A percentile compares a stretch with the other conserved stretches of the same genome.
phyloP scores from a whole-genome alignment of 2,888 invertebrate species.

The Xestobium rufovillosum region DNA sequence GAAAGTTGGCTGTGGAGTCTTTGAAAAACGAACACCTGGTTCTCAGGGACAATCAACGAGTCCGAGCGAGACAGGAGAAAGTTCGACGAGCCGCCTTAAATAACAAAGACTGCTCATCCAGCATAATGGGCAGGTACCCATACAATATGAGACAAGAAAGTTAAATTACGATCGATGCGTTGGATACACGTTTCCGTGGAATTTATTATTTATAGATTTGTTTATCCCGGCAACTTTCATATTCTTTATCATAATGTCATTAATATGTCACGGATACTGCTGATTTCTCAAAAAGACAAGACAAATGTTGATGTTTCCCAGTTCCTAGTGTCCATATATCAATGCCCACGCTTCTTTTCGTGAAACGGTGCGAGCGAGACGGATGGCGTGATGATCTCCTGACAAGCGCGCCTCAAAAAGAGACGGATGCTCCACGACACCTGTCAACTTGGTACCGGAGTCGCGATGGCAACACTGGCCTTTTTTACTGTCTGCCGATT shows the following conservation, averaged over 20 bases:
- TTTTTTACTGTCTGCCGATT: slow-evolving; percentile 31
- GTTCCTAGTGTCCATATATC: slow-evolving; percentile 39
- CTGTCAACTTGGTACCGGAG: slow-evolving; percentile 26
- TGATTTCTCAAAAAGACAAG: slow-evolving; percentile 40
- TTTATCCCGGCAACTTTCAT: slow-evolving; percentile 41
- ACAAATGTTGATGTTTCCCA: slow-evolving; percentile 42
- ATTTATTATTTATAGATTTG: slow-evolving; percentile 42
- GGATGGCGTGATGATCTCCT: slow-evolving; percentile 9
- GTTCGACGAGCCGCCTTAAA: too few relatives aligned
- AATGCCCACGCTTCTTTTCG: slow-evolving; percentile 34
- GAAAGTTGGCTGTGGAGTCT: too few relatives aligned
- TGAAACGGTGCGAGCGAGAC: too few relatives aligned
- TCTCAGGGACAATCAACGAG: too few relatives aligned
- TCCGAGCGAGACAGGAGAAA: too few relatives aligned
- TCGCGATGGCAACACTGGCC: too few relatives aligned
- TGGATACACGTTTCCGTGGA: slow-evolving; percentile 28
- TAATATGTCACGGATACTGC: slow-evolving; percentile 41
- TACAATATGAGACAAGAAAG: too few relatives aligned
- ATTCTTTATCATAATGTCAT: slow-evolving; percentile 41
- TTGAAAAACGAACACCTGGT: too few relatives aligned
- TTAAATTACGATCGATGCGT: slow-evolving; percentile 24
- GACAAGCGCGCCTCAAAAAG: slow-evolving; percentile 15
- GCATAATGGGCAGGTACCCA: too few relatives aligned
- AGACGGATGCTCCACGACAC: slow-evolving; percentile 28
- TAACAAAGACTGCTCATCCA: too few relatives aligned